phyloP scores from a whole-genome alignment of 2,113 vertebrate genomes.

The Brachyistius frenatus region DNA sequence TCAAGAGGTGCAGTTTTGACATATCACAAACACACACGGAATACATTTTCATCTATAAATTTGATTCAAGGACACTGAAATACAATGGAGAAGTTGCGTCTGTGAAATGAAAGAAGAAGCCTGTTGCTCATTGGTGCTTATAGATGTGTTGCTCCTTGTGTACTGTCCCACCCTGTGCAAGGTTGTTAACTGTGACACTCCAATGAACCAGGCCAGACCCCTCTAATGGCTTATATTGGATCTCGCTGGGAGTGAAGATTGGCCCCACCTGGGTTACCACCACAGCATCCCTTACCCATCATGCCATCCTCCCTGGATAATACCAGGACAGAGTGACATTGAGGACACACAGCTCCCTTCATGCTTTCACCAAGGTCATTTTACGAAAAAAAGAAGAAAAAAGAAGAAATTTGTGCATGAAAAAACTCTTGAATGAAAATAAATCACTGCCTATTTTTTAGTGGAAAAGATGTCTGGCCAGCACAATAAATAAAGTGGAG shows the following conservation, averaged over 20 bases:
- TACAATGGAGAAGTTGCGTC: not conserved
- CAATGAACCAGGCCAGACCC: slow-evolving; percentile 71
- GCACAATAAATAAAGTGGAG: too few species aligned
- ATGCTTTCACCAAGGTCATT: slow-evolving; percentile 34
- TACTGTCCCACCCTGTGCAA: slow-evolving; percentile 52
- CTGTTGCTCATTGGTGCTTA: slow-evolving; percentile 28
- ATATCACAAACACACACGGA: not conserved
- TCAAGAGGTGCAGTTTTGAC: not conserved
- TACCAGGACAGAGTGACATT: slow-evolving; percentile 29
- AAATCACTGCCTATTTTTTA: too few species aligned
- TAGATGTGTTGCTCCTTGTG: slow-evolving; percentile 40
- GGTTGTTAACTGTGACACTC: slow-evolving; percentile 75
- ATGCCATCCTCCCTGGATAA: slow-evolving; percentile 27
- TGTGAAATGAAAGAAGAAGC: slow-evolving; percentile 10
- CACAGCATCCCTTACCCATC: slow-evolving; percentile 38
- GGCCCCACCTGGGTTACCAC: slow-evolving; percentile 63
- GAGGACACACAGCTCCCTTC: not conserved
- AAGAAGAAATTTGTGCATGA: not conserved
- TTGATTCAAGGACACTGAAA: not conserved
- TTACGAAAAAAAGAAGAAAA: not conserved
- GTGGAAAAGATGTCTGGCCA: too few species aligned
- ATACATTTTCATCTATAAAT: not conserved
- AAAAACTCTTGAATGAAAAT: too few species aligned
- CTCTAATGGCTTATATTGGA: slow-evolving; percentile 74
- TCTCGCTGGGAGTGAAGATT: slow-evolving; percentile 60